Base-by-base conservation (phyloP, 2,113 vertebrate species). In the Acrocephalus arundinaceus region DNA sequence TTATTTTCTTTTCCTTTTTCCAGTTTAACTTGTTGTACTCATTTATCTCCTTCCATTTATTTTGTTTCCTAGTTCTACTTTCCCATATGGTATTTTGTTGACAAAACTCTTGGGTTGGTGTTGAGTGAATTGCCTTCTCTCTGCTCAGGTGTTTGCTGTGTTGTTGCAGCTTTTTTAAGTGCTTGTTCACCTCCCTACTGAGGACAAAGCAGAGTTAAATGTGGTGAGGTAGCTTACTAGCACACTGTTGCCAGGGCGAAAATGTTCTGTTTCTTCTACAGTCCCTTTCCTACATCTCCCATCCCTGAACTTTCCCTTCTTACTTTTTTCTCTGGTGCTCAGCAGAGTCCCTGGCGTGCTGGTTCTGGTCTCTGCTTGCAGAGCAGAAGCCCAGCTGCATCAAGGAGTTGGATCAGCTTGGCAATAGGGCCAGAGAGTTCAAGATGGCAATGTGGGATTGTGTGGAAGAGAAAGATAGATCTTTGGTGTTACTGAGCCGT, bases 271-370 rank as follows among this genome's bases (percentile, higher is more conserved):
- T 94, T 74, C n/a, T 87, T n/a, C 24, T 49, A 0, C 31, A 28
- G 0, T 45, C 4, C 16, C 8, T 24, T 87, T 81, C 55, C 19
- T 71, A 4, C 4, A 1, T 66, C 22, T 88, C 24, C 21, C 14
- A 15, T 80, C 25, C 51, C n/a, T 91, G 54, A 63, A 63, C 15
- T 41, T 80, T 16, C 10, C 39, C 10, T 25, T 3, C 37, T 30
- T 41, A 1, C 15, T 20, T 51, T 43, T 66, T 66, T 33, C 28
- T 24, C n/a, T 65, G 59, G 35, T 18, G 28, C 31, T 70, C 54
- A 68, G 1, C 18, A 39, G 37, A 9, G 13, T 63, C 9, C 9
- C 2, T 1, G 27, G 6, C 0, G 0, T 18, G 15, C 41, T 46
- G 74, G 15, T 54, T 55, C 16, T 55, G 27, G 28, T 79, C 7